Base-by-base conservation (phyloP, 1,140 invertebrate genomes). In the Cydia splendana region DNA sequence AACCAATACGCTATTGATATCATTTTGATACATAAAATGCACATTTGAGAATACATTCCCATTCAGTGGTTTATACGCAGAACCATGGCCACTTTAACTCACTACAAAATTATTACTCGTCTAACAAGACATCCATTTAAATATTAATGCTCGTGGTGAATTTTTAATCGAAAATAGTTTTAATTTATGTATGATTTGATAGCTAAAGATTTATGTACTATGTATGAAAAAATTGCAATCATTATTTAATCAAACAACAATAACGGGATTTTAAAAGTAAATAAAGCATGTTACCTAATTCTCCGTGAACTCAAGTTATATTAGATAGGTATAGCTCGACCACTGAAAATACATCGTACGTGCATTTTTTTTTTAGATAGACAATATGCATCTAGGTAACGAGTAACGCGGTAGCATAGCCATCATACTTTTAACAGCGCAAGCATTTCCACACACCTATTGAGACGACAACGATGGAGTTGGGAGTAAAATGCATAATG, bases 91-190 rank as follows among this genome's bases (percentile, higher is more conserved):
- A 38, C 76, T 48, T 76, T 84, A 81, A 79, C 80, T 71, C 76
- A 77, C 75, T 42, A 79, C 79, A 78, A 83, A 85, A 82, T 83
- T 83, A 87, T 84, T 80, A 76, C 80, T 74, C 30, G 38, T 82
- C 76, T 75, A 78, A 76, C 80, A 80, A 78, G 79, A 81, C 77
- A 77, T 78, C 77, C 74, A 87, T 85, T 87, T 84, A 80, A 86
- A 82, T 84, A n/a, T 51, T 9, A 15, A 51, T 51, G 48, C 15
- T n/a, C 13, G 4, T 13, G 48, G 13, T n/a, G 48, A n/a, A 51
- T 51, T 51, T 51, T 51, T n/a, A 15, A 51, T n/a, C 12, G 12
- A 51, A 15, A 51, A 15, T 15, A 15, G 13, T 51, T 15, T 51
- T 4, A 51, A n/a, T 51, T 15, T 51, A n/a, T n/a, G 48, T 51